Base-by-base conservation (phyloP, 2,888 invertebrate species). In the Acanthoscelides obtectus region DNA sequence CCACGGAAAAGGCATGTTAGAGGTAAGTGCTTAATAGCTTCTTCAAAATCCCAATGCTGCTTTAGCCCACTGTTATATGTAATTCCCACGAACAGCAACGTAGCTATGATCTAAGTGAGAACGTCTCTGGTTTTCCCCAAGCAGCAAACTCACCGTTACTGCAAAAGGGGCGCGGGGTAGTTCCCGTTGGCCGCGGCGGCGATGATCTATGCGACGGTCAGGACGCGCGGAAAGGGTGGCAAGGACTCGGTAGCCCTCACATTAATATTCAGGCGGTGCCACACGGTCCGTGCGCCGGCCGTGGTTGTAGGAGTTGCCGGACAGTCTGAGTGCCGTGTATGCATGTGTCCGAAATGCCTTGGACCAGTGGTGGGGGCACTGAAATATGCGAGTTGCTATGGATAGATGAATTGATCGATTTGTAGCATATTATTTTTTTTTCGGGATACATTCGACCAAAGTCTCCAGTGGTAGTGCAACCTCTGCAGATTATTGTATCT, bases 181-280 rank as follows among this genome's bases (percentile, higher is more conserved):
- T 63, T 72, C 63, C 63, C 66, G 66, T 65, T 66, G 66, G 66
- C 21, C 67, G 81, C 80, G 79, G 81, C 79, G 81, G 80, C 82
- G 83, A 84, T 85, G 84, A 85, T 85, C 82, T 84, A 85, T 83
- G 83, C 79, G 81, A 81, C 83, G 84, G 84, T 83, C 84, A 84
- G 82, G 79, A 80, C 80, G 80, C 80, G 81, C 77, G 81, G 81
- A 83, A 68, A 82, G 82, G 84, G 83, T 82, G 84, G 83, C 83
- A 83, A 84, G 84, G 82, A 83, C 84, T 83, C 81, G 83, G 83
- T 82, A 79, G 82, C 83, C 82, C 83, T 84, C 84, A 83, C 84
- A 85, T 85, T 85, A 85, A 84, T 85, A 84, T 85, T 84, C 84
- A 12, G 45, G 8, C 45, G 45, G 45, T 45, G 45, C 45, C 45